phyloP scores from a whole-genome alignment of 2,113 vertebrate genomes.

The Oreamnos americanus region DNA sequence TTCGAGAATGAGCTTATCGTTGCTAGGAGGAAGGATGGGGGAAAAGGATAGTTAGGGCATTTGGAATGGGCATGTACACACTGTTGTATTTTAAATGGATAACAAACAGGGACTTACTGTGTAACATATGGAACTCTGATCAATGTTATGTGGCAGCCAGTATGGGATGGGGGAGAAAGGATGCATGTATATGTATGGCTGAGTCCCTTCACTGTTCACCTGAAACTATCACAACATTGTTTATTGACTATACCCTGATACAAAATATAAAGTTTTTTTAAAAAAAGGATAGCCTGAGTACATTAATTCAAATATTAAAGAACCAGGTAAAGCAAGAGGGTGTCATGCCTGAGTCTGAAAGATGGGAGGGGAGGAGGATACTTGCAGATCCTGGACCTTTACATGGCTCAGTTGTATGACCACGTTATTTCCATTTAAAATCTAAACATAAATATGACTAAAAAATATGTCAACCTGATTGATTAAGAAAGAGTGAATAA shows the following conservation, averaged over 20 bases:
- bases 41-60: not conserved
- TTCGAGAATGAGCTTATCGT: not conserved
- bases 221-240: not conserved
- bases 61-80: not conserved
- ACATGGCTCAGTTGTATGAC: not conserved
- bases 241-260: not conserved
- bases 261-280: not conserved
- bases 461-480: not conserved
- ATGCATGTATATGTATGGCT: not conserved
- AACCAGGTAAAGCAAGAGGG: not conserved
- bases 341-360: not conserved
- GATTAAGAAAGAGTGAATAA: not conserved
- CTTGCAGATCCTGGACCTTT: not conserved
- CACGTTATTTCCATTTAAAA: not conserved
- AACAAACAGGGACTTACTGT: not conserved
- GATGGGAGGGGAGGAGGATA: not conserved
- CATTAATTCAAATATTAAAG: not conserved
- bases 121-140: not conserved
- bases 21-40: not conserved
- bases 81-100: not conserved
- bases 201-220: not conserved
- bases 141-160: not conserved
- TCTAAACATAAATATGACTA: not conserved
- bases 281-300: not conserved
- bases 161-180: not conserved